Percentiles rank a stretch among this genome's conserved stretches.
These are phyloP conservation scores for Thalassaphorura encarpata DNA, from an alignment of 1,140 invertebrate genomes.

Conservation along the genomic window DNA sequence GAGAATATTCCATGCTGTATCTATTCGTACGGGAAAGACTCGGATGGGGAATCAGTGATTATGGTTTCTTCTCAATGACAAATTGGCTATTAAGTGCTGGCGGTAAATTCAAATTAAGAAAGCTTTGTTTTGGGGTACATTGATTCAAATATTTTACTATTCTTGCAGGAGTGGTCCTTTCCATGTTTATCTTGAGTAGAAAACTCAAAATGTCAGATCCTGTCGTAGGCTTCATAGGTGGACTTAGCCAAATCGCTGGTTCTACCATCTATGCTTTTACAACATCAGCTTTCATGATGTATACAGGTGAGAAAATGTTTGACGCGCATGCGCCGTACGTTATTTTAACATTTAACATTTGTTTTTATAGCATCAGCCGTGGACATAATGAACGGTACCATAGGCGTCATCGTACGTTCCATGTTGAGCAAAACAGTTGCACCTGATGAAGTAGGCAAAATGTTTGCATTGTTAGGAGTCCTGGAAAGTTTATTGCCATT, in stretches of 20 bases:
- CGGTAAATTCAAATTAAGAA: no score
- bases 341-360: background rate
- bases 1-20: background rate
- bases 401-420: background rate
- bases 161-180: background rate
- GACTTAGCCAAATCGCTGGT: background rate
- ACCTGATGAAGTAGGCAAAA: conserved; percentile 1
- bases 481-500: conserved; percentile 1
- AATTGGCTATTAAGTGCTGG: background rate
- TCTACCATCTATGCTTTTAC: conserved; percentile 3
- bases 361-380: background rate
- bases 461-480: background rate
- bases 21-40: conserved; percentile 1
- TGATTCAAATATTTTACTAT: no score
- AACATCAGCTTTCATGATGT: background rate
- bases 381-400: conserved; percentile 4
- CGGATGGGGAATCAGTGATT: background rate
- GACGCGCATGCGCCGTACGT: background rate
- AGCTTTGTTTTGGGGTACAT: no score
- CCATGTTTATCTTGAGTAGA: background rate
- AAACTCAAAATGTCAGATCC: conserved; percentile 3
- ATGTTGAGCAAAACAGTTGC: background rate
- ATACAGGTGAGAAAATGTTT: background rate
- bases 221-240: background rate
- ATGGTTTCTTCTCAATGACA: background rate